Evolutionary conservation across 1,140 invertebrate genomes (phyloP).

Genomic region (Drosophila sp.): DNA sequence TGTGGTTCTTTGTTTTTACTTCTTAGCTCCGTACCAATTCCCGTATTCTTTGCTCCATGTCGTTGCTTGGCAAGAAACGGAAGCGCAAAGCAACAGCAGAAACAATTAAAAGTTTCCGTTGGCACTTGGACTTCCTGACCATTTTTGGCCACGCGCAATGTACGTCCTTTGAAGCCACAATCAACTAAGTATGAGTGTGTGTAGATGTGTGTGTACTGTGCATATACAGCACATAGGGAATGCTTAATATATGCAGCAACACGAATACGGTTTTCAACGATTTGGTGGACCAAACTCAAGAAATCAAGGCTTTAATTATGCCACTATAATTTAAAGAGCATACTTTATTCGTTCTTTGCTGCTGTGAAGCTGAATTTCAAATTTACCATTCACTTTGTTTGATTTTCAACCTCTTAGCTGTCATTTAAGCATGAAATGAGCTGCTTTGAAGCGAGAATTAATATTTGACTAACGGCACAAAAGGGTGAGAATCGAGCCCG

Average conservation of each 20-base stretch:
- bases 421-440: constrained; percentile 77
- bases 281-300: no score
- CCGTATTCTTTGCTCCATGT: constrained; percentile 1
- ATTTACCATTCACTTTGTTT: constrained; percentile 50
- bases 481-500: constrained; percentile 14
- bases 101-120: constrained; percentile 83
- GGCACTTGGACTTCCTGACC: constrained; percentile 79
- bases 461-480: constrained; percentile 51
- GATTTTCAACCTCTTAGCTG: constrained; percentile 40
- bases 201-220: constrained; percentile 12
- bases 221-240: constrained; percentile 12
- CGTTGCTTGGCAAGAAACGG: constrained; percentile 64
- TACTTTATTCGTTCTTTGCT: constrained; percentile 19
- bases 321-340: constrained; percentile 13
- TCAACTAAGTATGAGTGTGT: constrained; percentile 44
- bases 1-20: constrained; percentile 67
- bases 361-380: not conserved
- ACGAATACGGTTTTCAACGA: constrained; percentile 7
- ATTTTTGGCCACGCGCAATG: constrained; percentile 56
- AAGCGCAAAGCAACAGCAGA: constrained; percentile 75
- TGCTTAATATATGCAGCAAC: constrained; percentile 16
- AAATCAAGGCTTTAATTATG: no score
- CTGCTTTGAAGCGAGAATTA: constrained; percentile 61
- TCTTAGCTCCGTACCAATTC: constrained; percentile 12
- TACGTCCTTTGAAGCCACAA: constrained; percentile 39